These are phyloP conservation scores for Trilocha varians DNA, from an alignment of 2,888 invertebrate genomes.

Conservation along the genomic window DNA sequence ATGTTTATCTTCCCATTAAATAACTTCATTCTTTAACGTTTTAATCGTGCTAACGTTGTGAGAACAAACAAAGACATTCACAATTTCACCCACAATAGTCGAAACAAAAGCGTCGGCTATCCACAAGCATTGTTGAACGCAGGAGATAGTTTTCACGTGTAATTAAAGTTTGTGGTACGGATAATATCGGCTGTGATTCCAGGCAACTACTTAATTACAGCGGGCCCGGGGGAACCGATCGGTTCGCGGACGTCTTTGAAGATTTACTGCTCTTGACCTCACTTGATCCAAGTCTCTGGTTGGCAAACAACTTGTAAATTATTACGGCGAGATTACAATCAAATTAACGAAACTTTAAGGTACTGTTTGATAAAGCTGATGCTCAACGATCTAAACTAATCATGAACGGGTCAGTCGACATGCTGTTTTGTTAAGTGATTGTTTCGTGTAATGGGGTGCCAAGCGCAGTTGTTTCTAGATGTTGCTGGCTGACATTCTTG, in stretches of 20 bases:
- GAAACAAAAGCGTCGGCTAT: slow-evolving; percentile 18
- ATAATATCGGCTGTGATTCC: slow-evolving; percentile 50
- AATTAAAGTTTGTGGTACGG: slow-evolving; percentile 51
- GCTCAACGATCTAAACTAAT: slow-evolving; percentile 16
- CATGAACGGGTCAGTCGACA: slow-evolving; percentile 15
- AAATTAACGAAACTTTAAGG: slow-evolving; percentile 2
- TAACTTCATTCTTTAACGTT: neutral
- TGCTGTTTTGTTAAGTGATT: too few species aligned
- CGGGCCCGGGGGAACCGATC: slow-evolving; percentile 33
- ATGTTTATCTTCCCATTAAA: neutral
- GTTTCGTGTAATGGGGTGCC: too few species aligned
- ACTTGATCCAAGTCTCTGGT: slow-evolving; percentile 32
- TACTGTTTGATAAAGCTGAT: slow-evolving; percentile 2
- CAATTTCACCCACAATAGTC: slow-evolving; percentile 18
- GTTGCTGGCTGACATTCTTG: too few species aligned
- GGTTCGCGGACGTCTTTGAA: slow-evolving; percentile 28
- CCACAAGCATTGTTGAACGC: slow-evolving; percentile 24
- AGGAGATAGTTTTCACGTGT: slow-evolving; percentile 34
- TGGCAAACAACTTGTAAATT: slow-evolving; percentile 28
- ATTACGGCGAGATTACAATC: slow-evolving; percentile 22
- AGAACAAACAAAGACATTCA: slow-evolving; percentile 23
- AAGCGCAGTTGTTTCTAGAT: too few species aligned
- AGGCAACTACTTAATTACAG: slow-evolving; percentile 53
- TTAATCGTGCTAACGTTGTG: slow-evolving; percentile 1
- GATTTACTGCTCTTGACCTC: slow-evolving; percentile 57